Percentiles rank a stretch among this genome's conserved stretches.
Evolutionary conservation across 2,113 vertebrate species (phyloP).

Genomic region (Trogon surrucura): DNA sequence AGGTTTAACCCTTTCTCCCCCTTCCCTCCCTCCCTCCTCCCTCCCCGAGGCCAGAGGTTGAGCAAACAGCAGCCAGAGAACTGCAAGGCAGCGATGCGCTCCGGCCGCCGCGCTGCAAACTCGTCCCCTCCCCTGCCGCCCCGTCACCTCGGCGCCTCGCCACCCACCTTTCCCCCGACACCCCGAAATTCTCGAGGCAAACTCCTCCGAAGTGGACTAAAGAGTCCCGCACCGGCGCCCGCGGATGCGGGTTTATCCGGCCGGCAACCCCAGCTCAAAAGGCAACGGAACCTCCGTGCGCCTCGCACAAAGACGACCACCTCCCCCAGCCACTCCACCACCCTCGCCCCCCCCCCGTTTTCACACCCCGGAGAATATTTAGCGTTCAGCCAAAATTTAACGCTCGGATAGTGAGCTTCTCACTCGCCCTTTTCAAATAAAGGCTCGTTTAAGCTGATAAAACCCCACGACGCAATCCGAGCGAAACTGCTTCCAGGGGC

Average conservation of each 20-base stretch:
- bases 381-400: conserved; percentile 49
- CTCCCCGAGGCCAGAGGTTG: background rate
- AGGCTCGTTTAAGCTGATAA: conserved; percentile 2
- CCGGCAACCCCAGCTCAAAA: background rate
- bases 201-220: background rate
- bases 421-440: background rate
- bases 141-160: background rate
- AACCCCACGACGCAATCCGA: background rate
- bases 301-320: background rate
- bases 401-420: conserved; percentile 10
- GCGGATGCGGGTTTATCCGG: background rate
- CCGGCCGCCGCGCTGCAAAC: background rate
- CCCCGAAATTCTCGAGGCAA: background rate
- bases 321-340: no score
- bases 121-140: background rate
- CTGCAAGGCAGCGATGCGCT: background rate
- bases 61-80: background rate
- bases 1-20: conserved; percentile 69
- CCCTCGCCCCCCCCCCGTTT: background rate
- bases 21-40: background rate
- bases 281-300: background rate
- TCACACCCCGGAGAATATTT: background rate
- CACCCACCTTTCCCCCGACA: no score
- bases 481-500: conserved; percentile 3
- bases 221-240: background rate